Conservation (phyloP, 2,113 vertebrate genomes). For the Plestiodon gilberti region DNA sequence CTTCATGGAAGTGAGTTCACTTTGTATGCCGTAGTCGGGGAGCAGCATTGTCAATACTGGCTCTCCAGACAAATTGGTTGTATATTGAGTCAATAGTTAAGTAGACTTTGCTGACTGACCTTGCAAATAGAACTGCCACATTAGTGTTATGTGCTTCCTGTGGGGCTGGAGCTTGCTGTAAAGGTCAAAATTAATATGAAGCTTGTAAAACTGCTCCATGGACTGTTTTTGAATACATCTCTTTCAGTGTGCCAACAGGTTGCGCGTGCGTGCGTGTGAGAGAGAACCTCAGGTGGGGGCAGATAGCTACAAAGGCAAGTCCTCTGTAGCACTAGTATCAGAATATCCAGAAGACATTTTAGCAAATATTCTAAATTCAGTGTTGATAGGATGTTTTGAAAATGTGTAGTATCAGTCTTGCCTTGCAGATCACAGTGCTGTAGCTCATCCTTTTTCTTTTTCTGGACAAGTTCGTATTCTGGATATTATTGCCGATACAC, state of each 20-base stretch:
- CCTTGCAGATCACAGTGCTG: no score
- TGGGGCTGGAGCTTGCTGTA: background rate
- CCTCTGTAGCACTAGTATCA: background rate
- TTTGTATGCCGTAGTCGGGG: background rate
- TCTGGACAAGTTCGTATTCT: background rate
- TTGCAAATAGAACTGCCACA: background rate
- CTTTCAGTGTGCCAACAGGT: background rate
- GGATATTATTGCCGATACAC: background rate
- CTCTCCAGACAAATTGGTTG: background rate
- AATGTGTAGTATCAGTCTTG: background rate
- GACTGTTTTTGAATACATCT: background rate
- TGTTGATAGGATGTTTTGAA: background rate
- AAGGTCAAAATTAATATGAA: background rate
- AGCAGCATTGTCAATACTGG: background rate
- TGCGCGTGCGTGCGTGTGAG: background rate
- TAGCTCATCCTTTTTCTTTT: background rate
- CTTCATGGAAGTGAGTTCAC: background rate
- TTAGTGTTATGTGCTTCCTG: background rate
- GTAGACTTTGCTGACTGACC: conserved; percentile 14
- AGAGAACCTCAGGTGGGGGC: background rate
- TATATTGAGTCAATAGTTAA: background rate
- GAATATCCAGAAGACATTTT: background rate
- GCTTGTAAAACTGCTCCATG: background rate
- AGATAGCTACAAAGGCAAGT: background rate
- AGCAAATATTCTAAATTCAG: background rate